A percentile compares a stretch with the other conserved stretches of the same genome.
Conservation (phyloP, 2,113 vertebrate species). For the Fukomys damarensis region DNA sequence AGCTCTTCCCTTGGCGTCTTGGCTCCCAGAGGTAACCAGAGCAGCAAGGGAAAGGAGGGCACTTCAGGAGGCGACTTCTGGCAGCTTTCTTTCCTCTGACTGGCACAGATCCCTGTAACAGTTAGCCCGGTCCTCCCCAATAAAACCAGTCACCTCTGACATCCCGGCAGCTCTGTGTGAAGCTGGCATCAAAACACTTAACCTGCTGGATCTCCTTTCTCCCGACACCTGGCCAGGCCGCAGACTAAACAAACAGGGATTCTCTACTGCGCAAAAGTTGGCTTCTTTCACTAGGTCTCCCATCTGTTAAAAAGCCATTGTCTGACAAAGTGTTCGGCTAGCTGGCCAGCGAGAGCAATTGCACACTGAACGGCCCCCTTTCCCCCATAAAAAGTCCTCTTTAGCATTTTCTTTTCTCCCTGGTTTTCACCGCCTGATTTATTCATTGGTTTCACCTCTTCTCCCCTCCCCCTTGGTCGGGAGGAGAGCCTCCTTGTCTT, state of each 20-base stretch:
- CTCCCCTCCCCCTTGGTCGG: conserved; percentile 89
- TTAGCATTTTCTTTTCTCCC: conserved; percentile 95
- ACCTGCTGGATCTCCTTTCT: conserved; percentile 85
- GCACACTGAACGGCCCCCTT: conserved; percentile 86
- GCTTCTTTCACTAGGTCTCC: conserved; percentile 90
- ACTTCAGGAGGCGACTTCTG: neutral
- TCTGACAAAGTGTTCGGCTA: conserved; percentile 91
- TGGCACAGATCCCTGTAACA: conserved; percentile 63
- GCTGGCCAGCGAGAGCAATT: conserved; percentile 85
- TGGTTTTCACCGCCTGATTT: conserved; percentile 96
- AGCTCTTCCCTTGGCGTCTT: conserved; percentile 32
- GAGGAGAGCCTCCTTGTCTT: conserved; percentile 90
- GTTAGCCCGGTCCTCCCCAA: conserved; percentile 45
- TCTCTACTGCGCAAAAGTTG: conserved; percentile 90
- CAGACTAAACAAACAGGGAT: conserved; percentile 92
- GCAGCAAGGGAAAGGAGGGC: neutral
- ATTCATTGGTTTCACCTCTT: conserved; percentile 98
- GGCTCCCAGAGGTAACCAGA: conserved; percentile 39
- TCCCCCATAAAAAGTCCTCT: conserved; percentile 90
- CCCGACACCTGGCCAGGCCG: conserved; percentile 92
- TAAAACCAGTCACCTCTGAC: conserved; percentile 76
- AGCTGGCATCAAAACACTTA: conserved; percentile 83
- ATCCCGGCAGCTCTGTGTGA: conserved; percentile 75
- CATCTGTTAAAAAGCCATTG: conserved; percentile 98
- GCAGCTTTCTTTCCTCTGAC: neutral